Percentiles rank a stretch among this genome's conserved stretches.
phyloP scores from a whole-genome alignment of 1,140 invertebrate species.

The Meloidogyne hapla region DNA sequence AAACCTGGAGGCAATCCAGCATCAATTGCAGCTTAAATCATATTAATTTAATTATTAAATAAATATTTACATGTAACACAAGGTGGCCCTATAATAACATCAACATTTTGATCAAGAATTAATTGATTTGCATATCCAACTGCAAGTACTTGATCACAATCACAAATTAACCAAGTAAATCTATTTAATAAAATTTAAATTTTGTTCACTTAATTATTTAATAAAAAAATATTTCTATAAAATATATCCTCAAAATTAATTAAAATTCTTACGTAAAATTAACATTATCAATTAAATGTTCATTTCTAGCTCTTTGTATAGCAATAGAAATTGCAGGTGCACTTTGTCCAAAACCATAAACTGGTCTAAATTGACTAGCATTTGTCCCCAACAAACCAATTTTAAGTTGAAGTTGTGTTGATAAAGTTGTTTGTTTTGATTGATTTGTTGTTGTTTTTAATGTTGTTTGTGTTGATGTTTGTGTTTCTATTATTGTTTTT shows the following conservation, averaged over 20 bases:
- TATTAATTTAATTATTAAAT: slow-evolving; percentile 2
- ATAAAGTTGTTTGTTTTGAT: neutral
- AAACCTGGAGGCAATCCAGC: slow-evolving; percentile 35
- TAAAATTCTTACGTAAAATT: slow-evolving; percentile 27
- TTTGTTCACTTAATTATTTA: no score
- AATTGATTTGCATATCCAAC: slow-evolving; percentile 45
- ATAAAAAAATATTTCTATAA: slow-evolving; percentile 9
- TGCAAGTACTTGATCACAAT: slow-evolving; percentile 35
- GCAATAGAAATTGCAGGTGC: slow-evolving; percentile 35
- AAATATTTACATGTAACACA: slow-evolving; percentile 37
- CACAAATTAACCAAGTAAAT: slow-evolving; percentile 45
- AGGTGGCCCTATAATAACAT: slow-evolving; percentile 46
- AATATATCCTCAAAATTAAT: neutral
- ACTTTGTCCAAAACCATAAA: slow-evolving; percentile 36
- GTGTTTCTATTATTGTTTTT: neutral
- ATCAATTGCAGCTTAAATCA: slow-evolving; percentile 17
- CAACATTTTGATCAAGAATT: slow-evolving; percentile 42
- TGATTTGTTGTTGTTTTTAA: neutral
- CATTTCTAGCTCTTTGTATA: neutral
- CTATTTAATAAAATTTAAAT: slow-evolving; percentile 16
- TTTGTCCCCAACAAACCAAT: slow-evolving; percentile 36
- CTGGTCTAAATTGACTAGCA: slow-evolving; percentile 6
- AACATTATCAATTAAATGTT: slow-evolving; percentile 32
- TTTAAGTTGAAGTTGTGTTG: slow-evolving; percentile 7
- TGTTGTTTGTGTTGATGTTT: slow-evolving; percentile 1